Conservation (phyloP, 2,113 vertebrate genomes). For the Anoura caudifer region DNA sequence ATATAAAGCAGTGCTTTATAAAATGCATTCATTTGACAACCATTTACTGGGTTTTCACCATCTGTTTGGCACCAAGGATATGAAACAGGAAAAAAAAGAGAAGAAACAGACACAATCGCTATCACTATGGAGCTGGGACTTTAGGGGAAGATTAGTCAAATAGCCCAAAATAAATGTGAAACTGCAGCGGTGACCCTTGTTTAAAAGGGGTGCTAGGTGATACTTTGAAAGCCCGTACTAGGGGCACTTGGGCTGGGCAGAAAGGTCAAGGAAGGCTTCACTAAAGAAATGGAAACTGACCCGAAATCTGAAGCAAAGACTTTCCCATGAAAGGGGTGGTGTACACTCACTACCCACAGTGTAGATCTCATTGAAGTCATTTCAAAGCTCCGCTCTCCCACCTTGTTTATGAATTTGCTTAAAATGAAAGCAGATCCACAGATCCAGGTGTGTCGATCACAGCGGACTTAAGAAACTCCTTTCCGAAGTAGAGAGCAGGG, state of each 20-base stretch:
- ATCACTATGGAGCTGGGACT: background rate
- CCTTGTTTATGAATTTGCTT: background rate
- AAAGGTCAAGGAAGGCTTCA: background rate
- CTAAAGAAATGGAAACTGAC: background rate
- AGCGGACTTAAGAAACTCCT: background rate
- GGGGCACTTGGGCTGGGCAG: background rate
- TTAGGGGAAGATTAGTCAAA: background rate
- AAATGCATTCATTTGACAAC: background rate
- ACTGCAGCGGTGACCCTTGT: background rate
- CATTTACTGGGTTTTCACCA: background rate
- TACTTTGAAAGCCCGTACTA: background rate
- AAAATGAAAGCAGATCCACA: slow-evolving; percentile 5
- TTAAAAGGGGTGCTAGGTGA: background rate
- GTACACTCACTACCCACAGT: background rate
- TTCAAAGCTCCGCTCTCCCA: background rate
- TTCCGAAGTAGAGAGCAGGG: slow-evolving; percentile 53
- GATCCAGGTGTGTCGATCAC: background rate
- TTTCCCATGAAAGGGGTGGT: background rate
- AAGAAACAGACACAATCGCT: background rate
- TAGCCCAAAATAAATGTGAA: background rate
- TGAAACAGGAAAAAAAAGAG: background rate
- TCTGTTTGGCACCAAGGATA: background rate
- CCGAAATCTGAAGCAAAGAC: background rate
- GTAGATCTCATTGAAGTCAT: background rate
- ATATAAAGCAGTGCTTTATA: background rate